Evolutionary conservation across 2,797 vertebrate species (phyloP).

Genomic region (Cirrhinus molitorella): DNA sequence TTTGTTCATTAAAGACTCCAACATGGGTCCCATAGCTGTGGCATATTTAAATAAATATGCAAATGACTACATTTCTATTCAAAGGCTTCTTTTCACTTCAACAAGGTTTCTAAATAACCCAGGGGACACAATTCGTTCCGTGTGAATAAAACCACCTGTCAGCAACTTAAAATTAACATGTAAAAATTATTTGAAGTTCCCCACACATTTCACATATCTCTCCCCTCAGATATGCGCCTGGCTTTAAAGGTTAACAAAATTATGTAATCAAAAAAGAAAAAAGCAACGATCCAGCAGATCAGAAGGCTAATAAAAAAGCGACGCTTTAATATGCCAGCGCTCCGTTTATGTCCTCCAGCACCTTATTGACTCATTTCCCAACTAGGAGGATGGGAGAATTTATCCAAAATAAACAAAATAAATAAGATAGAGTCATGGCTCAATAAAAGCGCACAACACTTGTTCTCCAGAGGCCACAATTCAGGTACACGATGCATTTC

Average conservation of each 20-base stretch:
- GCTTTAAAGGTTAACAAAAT: constrained; percentile 70
- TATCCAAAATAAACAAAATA: constrained; percentile 57
- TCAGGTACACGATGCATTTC: constrained; percentile 25
- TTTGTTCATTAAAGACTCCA: constrained; percentile 69
- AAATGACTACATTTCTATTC: constrained; percentile 77
- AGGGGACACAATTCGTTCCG: constrained; percentile 64
- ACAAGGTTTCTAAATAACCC: constrained; percentile 76
- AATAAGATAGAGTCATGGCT: constrained; percentile 49
- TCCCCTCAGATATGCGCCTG: constrained; percentile 49
- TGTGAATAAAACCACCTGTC: constrained; percentile 73
- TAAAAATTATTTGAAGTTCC: constrained; percentile 63
- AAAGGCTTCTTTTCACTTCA: constrained; percentile 73
- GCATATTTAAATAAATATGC: constrained; percentile 77
- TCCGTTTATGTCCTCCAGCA: constrained; percentile 56
- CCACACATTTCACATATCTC: constrained; percentile 49
- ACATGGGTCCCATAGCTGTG: constrained; percentile 67
- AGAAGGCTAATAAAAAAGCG: constrained; percentile 51
- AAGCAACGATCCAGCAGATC: constrained; percentile 36
- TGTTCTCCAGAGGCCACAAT: constrained; percentile 57
- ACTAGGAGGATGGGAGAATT: constrained; percentile 57
- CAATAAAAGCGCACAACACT: constrained; percentile 60
- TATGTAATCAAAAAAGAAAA: constrained; percentile 37
- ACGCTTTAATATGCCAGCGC: not conserved
- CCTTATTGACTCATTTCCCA: constrained; percentile 58
- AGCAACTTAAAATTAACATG: constrained; percentile 64